Evolutionary conservation across 2,888 invertebrate genomes (phyloP), one percentile per base, ranked within the genome.

Genomic region (Cyaniris semiargus): DNA sequence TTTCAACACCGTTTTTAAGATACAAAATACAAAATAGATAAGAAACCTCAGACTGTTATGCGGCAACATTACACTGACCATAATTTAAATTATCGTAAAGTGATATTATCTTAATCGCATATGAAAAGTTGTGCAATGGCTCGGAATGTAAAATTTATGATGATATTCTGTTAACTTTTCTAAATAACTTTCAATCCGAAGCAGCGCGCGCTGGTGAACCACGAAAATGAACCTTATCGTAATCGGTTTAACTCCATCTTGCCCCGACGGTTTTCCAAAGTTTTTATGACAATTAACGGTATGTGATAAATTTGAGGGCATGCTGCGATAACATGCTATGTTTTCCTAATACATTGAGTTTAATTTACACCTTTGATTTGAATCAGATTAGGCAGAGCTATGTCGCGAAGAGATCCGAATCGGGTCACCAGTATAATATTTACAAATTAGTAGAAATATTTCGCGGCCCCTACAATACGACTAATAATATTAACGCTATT

Each of bases 401-500:
- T 27, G 60, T 5, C 23, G 27, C 4, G 23, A 60, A 60, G 21
- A 60, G 60, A 23, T 23, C 23, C 0, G 23, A 66, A 66, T 66
- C 66, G 66, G 15, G 5, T 70, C 75, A 71, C 56, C n/a, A 31
- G 21, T 38, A 21, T 18, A 70, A 70, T 66, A 70, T 76, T 76
- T 70, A 76, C 76, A 53, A 70, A 70, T 70, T 70, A 76, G 70
- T 70, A 31, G 10, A 74, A 77, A 78, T 78, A 83, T 84, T 83
- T 83, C 83, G 79, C 78, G 78, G 82, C 71, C 83, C 85, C 86
- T 83, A 81, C 79, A 80, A 82, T 80, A 79, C 77, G 78, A 77
- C 80, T 79, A 80, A 89, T 89, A 91, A 89, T 89, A 90, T 86
- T 86, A 81, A 84, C 88, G 89, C 90, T 91, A 91, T 91, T 90